Conservation (phyloP, 2,888 invertebrate species). For the Noctua comes region DNA sequence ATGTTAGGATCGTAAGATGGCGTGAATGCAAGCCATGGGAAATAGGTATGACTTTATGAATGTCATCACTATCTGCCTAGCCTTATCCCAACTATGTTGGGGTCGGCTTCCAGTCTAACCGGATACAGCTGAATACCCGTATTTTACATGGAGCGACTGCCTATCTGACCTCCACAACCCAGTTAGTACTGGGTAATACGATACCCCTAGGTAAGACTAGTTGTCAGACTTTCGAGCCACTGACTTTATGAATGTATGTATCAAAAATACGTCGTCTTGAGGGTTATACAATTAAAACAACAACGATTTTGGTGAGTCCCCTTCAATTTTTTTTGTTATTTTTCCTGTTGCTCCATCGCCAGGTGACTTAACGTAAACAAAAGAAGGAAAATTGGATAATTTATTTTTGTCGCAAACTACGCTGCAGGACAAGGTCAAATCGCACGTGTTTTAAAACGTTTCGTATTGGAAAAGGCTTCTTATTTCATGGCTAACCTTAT, state of each 20-base stretch:
- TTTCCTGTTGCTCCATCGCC: background rate
- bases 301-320: background rate
- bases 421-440: background rate
- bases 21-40: background rate
- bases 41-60: background rate
- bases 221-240: too few relatives aligned
- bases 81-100: background rate
- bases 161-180: too few relatives aligned
- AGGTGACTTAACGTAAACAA: background rate
- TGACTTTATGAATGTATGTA: too few relatives aligned
- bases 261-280: background rate
- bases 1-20: background rate
- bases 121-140: too few relatives aligned
- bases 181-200: too few relatives aligned
- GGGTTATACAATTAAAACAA: background rate
- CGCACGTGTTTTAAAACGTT: conserved; percentile 1
- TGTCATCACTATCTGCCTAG: background rate
- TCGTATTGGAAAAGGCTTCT: background rate
- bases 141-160: too few relatives aligned
- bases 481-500: background rate
- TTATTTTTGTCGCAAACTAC: background rate
- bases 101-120: background rate
- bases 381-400: background rate
- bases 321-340: background rate
- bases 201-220: too few relatives aligned